Base-by-base conservation (phyloP, 2,113 vertebrate genomes). In the Recurvirostra avosetta region DNA sequence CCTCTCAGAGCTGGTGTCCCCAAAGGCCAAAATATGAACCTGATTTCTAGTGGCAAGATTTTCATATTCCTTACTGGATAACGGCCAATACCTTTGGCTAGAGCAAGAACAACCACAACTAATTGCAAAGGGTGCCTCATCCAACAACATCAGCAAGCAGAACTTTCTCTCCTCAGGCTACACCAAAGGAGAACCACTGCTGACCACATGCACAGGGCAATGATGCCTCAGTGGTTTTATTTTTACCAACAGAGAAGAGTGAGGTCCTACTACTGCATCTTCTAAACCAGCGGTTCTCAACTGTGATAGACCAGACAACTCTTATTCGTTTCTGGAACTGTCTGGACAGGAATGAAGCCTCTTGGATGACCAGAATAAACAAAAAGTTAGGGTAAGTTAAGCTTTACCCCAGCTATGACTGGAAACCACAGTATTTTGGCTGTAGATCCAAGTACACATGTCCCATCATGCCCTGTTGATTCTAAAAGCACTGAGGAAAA, bases 401-500 rank as follows among this genome's bases (percentile, higher is more conserved):
- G n/a, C 30, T 32, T 25, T 77, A 58, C 16, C 50, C 27, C 19
- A 89, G 6, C 34, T 86, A 56, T 6, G 4, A 36, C 50, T 84
- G 78, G n/a, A 88, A 92, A 56, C 18, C 68, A 61, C 52, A 74
- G 4, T 9, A 55, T 94, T 86, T 76, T 81, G 84, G 71, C 68
- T 92, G 45, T 18, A 88, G 71, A 87, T 67, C 47, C 67, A 82
- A 86, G 81, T 36, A 43, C 0, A 6, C 65, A 1, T 68, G 90
- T 93, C 87, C 76, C 88, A 88, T 83, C 94, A 80, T 86, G 93
- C 43, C 73, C 71, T 92, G 66, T 41, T 92, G 65, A 77, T 77
- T 90, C 79, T 53, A 73, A 79, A 83, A 77, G 81, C 74, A 83
- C 2, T 40, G 56, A 88, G 50, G 32, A 82, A 80, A 91, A 92